Evolutionary conservation across 2,113 vertebrate species (phyloP), one percentile per base, ranked within the genome.

Genomic region (Notarius quadriscutis): DNA sequence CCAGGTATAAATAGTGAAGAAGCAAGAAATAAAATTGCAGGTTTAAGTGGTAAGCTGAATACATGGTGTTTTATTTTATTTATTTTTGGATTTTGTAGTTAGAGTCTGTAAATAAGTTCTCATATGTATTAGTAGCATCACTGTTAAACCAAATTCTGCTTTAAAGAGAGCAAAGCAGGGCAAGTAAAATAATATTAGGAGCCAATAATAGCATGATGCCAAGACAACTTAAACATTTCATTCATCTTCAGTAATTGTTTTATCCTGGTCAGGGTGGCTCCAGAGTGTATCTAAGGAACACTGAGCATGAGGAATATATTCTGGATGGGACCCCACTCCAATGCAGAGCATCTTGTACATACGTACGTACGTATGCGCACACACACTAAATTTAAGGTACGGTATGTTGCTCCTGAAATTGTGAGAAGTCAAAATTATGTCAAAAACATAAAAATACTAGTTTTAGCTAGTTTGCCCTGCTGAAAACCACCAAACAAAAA

Each of bases 71-170:
- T 14, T 30, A 7, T 5, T 53, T 53, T 53, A 8, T 53, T 41
- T 41, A 41, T 41, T 27, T 65, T 65, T n/a, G 63, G 11, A 27
- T 67, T 5, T 67, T 11, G n/a, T 27, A 67, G 10, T 27, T 67
- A 27, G 65, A 6, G 1, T 72, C 69, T 72, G 69, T 72, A 72
- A 72, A 72, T 41, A 60, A 58, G 53, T 84, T 20, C 25, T 58
- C 48, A 84, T 20, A 30, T 53, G 63, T 1, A 25, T 69, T 67
- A 6, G 48, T 7, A 53, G 5, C 41, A 57, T 55, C 14, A 72
- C n/a, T 72, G 65, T 72, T 74, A n/a, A 84, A 72, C 53, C 53
- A 58, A 58, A 30, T 71, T 72, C 63, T 84, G 12, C 15, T 27
- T 18, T 83, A 9, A 20, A 18, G 50, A 53, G 25, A 58, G n/a